Evolutionary conservation across 1,140 invertebrate genomes (phyloP).

Genomic region (Leptinotarsa texana): DNA sequence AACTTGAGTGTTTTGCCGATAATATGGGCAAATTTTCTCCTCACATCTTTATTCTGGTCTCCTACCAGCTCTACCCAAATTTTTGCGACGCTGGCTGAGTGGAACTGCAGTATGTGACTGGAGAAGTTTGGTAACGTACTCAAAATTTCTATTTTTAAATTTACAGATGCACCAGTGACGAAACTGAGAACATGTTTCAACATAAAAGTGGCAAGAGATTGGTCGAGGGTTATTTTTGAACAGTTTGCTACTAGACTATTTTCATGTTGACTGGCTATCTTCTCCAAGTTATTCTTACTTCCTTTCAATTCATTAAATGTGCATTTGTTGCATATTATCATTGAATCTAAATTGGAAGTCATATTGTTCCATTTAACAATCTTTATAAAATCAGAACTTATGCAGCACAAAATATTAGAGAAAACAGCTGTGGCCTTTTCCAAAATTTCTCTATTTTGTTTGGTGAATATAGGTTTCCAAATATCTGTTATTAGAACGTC

Average conservation of each 20-base stretch:
- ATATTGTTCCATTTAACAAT: not conserved
- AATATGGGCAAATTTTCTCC: conserved; percentile 50
- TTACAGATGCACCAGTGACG: conserved; percentile 25
- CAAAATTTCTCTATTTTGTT: conserved; percentile 15
- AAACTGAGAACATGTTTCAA: conserved; percentile 35
- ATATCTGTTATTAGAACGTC: conserved; percentile 35
- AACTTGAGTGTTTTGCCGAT: conserved; percentile 51
- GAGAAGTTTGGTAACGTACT: conserved; percentile 46
- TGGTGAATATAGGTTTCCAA: conserved; percentile 32
- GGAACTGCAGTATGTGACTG: conserved; percentile 56
- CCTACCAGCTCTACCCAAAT: conserved; percentile 55
- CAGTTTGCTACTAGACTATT: conserved; percentile 3
- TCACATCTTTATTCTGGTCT: conserved; percentile 51
- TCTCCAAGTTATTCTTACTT: not conserved
- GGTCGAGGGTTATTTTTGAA: conserved; percentile 13
- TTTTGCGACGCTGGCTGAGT: conserved; percentile 49
- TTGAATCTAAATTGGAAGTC: not conserved
- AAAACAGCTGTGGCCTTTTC: conserved; percentile 29
- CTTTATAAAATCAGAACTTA: conserved; percentile 29
- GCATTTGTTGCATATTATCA: conserved; percentile 18
- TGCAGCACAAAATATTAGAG: conserved; percentile 34
- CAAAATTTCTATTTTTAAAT: conserved; percentile 34
- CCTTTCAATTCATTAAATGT: not conserved
- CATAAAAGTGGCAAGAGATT: conserved; percentile 3
- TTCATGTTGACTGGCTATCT: not conserved